Conservation (phyloP, 2,888 invertebrate genomes). For the Melinaea marsaeus region DNA sequence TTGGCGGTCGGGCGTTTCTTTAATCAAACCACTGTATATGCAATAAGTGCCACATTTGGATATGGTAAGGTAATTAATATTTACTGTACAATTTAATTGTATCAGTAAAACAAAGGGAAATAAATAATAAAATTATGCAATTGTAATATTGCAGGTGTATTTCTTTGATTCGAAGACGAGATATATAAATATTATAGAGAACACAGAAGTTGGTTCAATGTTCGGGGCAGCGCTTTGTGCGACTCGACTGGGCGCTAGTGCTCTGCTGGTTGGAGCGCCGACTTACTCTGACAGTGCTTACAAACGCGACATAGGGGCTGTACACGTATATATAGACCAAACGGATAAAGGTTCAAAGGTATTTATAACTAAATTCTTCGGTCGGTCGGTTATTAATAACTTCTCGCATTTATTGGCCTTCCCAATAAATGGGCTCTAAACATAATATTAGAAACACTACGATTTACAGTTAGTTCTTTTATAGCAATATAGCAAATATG, state of each 20-base stretch:
- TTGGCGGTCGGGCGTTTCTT: slow-evolving; percentile 46
- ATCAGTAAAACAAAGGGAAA: background rate
- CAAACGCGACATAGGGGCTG: slow-evolving; percentile 72
- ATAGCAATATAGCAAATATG: too few species aligned
- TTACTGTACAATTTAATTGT: background rate
- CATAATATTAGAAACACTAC: too few species aligned
- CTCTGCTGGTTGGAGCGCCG: slow-evolving; percentile 81
- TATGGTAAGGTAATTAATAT: slow-evolving; percentile 43
- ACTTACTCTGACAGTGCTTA: slow-evolving; percentile 39
- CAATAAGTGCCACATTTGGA: slow-evolving; percentile 51
- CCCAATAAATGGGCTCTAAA: too few species aligned
- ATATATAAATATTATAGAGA: slow-evolving; percentile 10
- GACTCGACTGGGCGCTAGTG: slow-evolving; percentile 61
- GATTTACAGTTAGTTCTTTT: too few species aligned
- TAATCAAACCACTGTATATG: slow-evolving; percentile 28
- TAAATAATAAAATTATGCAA: too few species aligned
- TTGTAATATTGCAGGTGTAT: slow-evolving; percentile 32
- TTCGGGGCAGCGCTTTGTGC: slow-evolving; percentile 77
- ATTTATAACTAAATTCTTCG: slow-evolving; percentile 2
- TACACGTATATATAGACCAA: slow-evolving; percentile 64
- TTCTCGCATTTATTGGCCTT: too few species aligned
- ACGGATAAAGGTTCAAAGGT: slow-evolving; percentile 24
- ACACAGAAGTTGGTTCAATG: slow-evolving; percentile 69
- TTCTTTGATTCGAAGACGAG: slow-evolving; percentile 26
- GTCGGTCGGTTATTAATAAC: too few species aligned